These are phyloP conservation scores for Drosophila antonietae DNA, from an alignment of 2,888 invertebrate genomes.

Conservation along the genomic window DNA sequence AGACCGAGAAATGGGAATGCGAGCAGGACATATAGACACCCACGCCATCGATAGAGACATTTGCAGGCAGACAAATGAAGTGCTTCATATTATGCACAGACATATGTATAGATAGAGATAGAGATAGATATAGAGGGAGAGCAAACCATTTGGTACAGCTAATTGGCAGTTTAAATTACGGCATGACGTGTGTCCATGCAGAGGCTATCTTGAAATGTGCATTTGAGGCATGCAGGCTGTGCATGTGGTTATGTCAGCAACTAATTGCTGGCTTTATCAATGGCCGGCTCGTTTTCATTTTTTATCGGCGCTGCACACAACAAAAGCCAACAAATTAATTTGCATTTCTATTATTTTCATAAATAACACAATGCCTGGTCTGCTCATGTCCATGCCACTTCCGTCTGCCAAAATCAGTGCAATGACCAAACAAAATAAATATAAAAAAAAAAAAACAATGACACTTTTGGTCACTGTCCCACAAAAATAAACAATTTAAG, in stretches of 20 bases:
- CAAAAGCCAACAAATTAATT: constrained; percentile 68
- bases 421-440: constrained; percentile 26
- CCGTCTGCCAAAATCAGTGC: constrained; percentile 61
- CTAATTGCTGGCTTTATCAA: constrained; percentile 75
- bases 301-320: constrained; percentile 28
- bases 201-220: constrained; percentile 43
- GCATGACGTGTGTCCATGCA: constrained; percentile 4
- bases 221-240: constrained; percentile 10
- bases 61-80: constrained; percentile 61
- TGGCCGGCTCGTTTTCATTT: constrained; percentile 38
- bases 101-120: not conserved
- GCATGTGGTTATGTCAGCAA: constrained; percentile 18
- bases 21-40: constrained; percentile 34
- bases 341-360: constrained; percentile 80
- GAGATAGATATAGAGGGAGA: not conserved
- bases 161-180: constrained; percentile 72
- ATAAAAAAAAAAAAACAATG: constrained; percentile 35
- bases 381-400: constrained; percentile 43
- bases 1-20: constrained; percentile 22
- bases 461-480: constrained; percentile 38
- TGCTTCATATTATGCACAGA: constrained; percentile 34
- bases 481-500: constrained; percentile 75
- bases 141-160: constrained; percentile 59
- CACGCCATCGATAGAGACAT: constrained; percentile 57
- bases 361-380: constrained; percentile 63